A percentile compares a stretch with the other conserved stretches of the same genome.
These are phyloP conservation scores for Scomberomorus guttatus DNA, from an alignment of 2,797 vertebrate species.

Conservation along the genomic window DNA sequence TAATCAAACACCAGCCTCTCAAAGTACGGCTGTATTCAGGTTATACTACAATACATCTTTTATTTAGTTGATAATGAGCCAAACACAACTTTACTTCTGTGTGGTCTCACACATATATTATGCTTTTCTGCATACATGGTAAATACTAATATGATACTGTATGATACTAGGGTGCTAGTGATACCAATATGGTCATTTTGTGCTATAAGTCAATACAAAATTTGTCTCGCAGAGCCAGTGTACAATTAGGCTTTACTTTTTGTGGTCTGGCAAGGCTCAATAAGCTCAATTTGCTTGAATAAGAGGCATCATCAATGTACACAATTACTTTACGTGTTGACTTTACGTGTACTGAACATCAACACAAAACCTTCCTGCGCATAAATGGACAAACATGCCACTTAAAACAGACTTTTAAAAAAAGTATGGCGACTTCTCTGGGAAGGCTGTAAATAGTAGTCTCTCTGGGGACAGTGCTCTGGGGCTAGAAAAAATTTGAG, in stretches of 20 bases:
- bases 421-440: not conserved
- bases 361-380: not conserved
- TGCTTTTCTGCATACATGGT: not conserved
- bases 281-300: not conserved
- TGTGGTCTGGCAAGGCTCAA: not conserved
- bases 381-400: not conserved
- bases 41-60: not conserved
- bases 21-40: not conserved
- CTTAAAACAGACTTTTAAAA: not conserved
- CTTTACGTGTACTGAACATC: not conserved
- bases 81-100: not conserved
- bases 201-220: not conserved
- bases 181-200: not conserved
- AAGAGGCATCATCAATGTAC: not conserved
- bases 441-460: not conserved
- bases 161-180: not conserved
- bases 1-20: constrained; percentile 26
- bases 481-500: too few relatives aligned
- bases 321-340: constrained; percentile 3
- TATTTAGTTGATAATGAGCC: not conserved
- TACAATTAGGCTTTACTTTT: not conserved
- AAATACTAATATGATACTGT: not conserved
- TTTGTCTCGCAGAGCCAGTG: too few relatives aligned
- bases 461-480: too few relatives aligned
- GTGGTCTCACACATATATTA: not conserved